These are phyloP conservation scores for Ammodytes marinus DNA, from an alignment of 2,113 vertebrate genomes.

Conservation along the genomic window DNA sequence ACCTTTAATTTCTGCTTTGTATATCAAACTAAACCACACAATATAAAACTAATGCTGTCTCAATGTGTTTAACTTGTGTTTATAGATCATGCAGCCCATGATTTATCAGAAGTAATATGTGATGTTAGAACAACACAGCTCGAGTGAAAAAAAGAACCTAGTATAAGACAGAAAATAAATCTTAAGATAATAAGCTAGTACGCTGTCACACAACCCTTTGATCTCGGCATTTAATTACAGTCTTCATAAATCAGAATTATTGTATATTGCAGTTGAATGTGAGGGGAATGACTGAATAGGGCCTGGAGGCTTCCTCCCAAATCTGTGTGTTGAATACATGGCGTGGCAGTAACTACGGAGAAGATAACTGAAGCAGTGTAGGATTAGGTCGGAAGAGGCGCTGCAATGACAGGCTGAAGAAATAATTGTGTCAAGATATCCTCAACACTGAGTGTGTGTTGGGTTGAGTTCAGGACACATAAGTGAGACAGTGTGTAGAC, in stretches of 20 bases:
- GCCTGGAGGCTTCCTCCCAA: constrained; percentile 53
- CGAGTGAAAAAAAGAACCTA: background rate
- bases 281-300: constrained; percentile 61
- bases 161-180: constrained; percentile 34
- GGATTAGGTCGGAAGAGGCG: constrained; percentile 36
- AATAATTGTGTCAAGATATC: constrained; percentile 51
- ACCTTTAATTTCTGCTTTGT: constrained; percentile 7
- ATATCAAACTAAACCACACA: background rate
- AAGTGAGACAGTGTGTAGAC: background rate
- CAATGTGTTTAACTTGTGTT: background rate
- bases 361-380: constrained; percentile 28
- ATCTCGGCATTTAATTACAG: constrained; percentile 75
- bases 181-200: constrained; percentile 36
- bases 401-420: constrained; percentile 67
- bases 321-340: constrained; percentile 39
- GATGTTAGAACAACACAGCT: background rate
- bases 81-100: background rate
- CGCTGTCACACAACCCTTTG: constrained; percentile 60
- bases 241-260: constrained; percentile 47
- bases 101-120: background rate
- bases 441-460: constrained; percentile 21
- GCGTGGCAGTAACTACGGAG: constrained; percentile 2
- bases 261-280: constrained; percentile 62
- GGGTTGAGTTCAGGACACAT: constrained; percentile 35
- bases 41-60: background rate